A percentile compares a stretch with the other conserved stretches of the same genome.
These are phyloP conservation scores for Cervus canadensis DNA, from an alignment of 2,113 vertebrate species.

Conservation along the genomic window DNA sequence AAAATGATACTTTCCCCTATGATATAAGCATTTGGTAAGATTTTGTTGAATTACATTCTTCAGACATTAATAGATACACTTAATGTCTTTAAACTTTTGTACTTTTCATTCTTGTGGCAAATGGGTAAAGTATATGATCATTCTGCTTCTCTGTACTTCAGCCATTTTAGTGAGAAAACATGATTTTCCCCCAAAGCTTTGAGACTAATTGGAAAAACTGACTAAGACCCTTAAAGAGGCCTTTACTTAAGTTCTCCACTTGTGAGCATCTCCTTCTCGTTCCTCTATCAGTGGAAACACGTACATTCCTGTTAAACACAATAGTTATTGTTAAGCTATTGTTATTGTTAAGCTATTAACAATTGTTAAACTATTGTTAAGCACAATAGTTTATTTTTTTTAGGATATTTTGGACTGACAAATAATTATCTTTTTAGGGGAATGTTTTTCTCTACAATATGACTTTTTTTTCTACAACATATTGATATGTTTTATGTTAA, in stretches of 20 bases:
- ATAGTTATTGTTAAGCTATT: not conserved
- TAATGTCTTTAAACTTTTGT: not conserved
- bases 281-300: not conserved
- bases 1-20: not conserved
- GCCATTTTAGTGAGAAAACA: not conserved
- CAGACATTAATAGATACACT: not conserved
- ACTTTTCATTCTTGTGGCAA: not conserved
- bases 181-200: not conserved
- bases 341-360: no score
- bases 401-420: not conserved
- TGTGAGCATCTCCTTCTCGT: not conserved
- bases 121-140: not conserved
- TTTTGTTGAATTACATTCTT: not conserved
- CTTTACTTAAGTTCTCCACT: not conserved
- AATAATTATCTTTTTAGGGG: not conserved
- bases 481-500: conserved; percentile 10
- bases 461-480: not conserved
- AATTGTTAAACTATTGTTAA: not conserved
- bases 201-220: not conserved
- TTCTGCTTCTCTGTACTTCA: not conserved
- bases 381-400: not conserved
- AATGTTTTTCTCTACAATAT: not conserved
- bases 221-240: not conserved
- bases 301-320: not conserved
- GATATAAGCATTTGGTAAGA: not conserved